phyloP scores from a whole-genome alignment of 2,888 invertebrate genomes.

The Cybosia mesomella region DNA sequence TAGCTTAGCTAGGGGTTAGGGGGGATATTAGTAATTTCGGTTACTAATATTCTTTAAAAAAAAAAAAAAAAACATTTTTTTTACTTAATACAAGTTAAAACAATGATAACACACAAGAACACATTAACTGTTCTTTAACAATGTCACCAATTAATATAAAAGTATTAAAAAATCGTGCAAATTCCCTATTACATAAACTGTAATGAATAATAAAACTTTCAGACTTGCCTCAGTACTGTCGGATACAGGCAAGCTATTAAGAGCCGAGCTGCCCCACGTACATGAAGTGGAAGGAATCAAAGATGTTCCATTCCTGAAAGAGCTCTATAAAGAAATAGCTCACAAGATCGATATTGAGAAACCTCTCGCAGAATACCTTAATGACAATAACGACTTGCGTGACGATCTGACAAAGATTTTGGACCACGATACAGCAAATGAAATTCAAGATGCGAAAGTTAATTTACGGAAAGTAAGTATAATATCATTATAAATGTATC shows the following conservation, averaged over 20 bases:
- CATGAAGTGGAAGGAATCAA: conserved; percentile 71
- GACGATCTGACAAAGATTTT: conserved; percentile 49
- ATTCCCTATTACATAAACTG: no score
- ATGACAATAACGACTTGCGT: conserved; percentile 40
- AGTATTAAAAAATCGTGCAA: no score
- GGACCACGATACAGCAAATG: conserved; percentile 45
- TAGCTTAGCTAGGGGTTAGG: no score
- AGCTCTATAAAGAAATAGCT: conserved; percentile 61
- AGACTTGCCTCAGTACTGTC: conserved; percentile 71
- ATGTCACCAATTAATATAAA: no score
- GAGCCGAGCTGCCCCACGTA: conserved; percentile 72
- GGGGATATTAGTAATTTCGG: no score
- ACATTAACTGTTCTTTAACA: no score
- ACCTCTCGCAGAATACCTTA: conserved; percentile 60
- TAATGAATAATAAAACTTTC: conserved; percentile 9
- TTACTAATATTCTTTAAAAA: no score
- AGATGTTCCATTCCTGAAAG: conserved; percentile 62
- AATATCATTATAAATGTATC: background rate
- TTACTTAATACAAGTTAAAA: no score
- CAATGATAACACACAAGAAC: no score
- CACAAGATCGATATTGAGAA: conserved; percentile 63
- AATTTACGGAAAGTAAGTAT: conserved; percentile 70
- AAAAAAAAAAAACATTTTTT: no score
- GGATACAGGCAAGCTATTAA: conserved; percentile 63
- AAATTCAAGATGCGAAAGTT: conserved; percentile 60